These are phyloP conservation scores for Emydoidea blandingii DNA, from an alignment of 2,797 vertebrate species.

Conservation along the genomic window DNA sequence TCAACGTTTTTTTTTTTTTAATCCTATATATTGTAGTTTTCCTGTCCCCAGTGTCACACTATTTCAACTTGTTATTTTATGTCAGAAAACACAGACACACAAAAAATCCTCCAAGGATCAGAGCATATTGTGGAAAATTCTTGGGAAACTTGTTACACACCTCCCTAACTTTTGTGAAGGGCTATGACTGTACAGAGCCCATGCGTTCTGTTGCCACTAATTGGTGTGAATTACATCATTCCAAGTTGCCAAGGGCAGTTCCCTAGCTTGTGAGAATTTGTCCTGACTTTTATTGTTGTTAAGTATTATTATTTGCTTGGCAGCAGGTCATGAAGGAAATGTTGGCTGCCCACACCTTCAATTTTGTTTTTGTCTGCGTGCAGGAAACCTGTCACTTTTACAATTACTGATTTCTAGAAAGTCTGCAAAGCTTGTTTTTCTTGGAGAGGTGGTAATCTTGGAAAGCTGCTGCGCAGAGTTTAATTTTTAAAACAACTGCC, in stretches of 20 bases:
- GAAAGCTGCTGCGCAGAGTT: background rate
- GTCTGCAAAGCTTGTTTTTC: background rate
- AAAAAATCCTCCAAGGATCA: background rate
- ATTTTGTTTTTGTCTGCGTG: background rate
- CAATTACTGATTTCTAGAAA: background rate
- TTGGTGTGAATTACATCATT: background rate
- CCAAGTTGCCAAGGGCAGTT: accelerated
- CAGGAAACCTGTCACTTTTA: background rate
- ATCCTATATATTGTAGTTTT: background rate
- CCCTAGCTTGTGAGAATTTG: background rate
- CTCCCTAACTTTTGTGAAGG: background rate
- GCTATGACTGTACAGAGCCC: background rate
- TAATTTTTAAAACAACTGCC: background rate
- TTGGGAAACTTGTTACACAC: background rate
- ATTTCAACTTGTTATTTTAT: background rate
- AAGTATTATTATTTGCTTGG: background rate
- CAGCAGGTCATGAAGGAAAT: background rate
- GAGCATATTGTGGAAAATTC: accelerated
- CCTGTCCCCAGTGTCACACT: too few relatives aligned
- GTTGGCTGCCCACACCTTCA: background rate
- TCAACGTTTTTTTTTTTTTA: background rate
- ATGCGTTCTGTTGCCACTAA: background rate
- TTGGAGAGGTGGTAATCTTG: background rate
- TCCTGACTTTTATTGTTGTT: background rate
- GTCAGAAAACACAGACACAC: background rate